These are phyloP conservation scores for Smittia sp. DNA, from an alignment of 2,888 invertebrate genomes.

Conservation along the genomic window DNA sequence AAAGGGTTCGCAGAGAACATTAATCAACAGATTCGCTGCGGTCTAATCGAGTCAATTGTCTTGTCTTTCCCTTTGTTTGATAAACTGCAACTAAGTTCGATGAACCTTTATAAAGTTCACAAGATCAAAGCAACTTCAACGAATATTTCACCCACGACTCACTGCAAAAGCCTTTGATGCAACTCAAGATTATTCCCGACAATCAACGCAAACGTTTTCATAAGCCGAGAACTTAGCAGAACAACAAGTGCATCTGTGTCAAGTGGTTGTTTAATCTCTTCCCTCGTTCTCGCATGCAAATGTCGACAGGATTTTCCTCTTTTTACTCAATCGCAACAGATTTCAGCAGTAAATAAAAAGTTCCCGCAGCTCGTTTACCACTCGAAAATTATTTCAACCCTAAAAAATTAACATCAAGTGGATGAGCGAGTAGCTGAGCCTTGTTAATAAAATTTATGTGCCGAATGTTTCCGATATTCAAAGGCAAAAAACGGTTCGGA, in stretches of 20 bases:
- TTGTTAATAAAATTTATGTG: slow-evolving; percentile 19
- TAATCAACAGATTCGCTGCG: no score
- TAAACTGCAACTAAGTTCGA: no score
- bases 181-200: no score
- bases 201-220: no score
- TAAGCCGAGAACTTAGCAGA: background rate
- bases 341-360: slow-evolving; percentile 4
- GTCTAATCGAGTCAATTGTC: no score
- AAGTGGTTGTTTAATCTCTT: background rate
- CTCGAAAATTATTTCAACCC: background rate
- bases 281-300: background rate
- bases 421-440: background rate
- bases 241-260: slow-evolving; percentile 2
- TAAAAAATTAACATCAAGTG: background rate
- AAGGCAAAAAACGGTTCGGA: background rate
- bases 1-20: no score
- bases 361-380: background rate
- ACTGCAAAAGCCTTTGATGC: no score
- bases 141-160: no score
- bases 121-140: no score
- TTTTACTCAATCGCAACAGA: background rate
- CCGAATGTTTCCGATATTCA: background rate
- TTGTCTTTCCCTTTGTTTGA: no score
- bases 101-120: no score
- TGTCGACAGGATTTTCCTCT: background rate